Base-by-base conservation (phyloP, 2,888 invertebrate genomes). In the Sesia apiformis region DNA sequence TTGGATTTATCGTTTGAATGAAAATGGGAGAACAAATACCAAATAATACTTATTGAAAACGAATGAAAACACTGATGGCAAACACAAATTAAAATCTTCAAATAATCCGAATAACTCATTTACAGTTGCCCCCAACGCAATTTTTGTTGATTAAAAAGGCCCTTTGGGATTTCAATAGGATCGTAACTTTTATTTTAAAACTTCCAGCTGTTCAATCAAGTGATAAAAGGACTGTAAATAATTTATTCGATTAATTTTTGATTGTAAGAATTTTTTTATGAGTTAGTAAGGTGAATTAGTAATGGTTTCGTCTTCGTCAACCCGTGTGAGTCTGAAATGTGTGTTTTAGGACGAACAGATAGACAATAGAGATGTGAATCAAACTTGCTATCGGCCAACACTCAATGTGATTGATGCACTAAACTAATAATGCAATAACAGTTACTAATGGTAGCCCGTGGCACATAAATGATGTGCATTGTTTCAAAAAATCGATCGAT, bases 341-440 rank as follows among this genome's bases (percentile, higher is more conserved):
- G 83, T 81, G 63, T 70, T 84, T 87, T 82, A 84, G 83, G 84
- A 83, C 81, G 85, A 81, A 86, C 87, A 86, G 86, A 87, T 81
- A 87, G 87, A 86, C 84, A 74, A 76, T 73, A 80, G 74, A 81
- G 74, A 70, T 74, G 83, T 81, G 78, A 78, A 73, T 66, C 69
- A 74, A 67, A 69, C 73, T 71, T 70, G 71, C 73, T 74, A 74
- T 75, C 70, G 73, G 67, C 69, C 76, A 68, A 69, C 78, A 81
- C 77, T 72, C 76, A 65, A 62, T 70, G 80, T 76, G 75, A 70
- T 70, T 65, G 72, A 83, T 83, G 83, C 84, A 79, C 39, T 49
- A 51, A 55, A 56, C 51, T 55, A 60, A 57, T 58, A 55, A 64
- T 66, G 63, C 65, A 57, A 58, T 59, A 62, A 63, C 59, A 64